phyloP scores from a whole-genome alignment of 2,797 vertebrate species.

The Margarornis squamiger region DNA sequence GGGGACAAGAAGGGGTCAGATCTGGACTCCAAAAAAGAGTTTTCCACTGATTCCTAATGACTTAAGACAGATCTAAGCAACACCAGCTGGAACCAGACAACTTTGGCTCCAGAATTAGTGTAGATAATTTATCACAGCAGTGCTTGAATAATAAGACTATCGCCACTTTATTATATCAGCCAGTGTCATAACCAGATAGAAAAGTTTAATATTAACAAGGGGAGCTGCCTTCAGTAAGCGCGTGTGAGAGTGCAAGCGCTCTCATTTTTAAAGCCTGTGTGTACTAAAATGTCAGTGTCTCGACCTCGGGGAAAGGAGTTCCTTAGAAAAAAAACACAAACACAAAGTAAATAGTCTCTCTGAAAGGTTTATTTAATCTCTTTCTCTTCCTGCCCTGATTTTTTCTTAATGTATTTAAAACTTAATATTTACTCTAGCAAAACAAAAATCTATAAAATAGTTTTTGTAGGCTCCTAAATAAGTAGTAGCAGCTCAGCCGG shows the following conservation, averaged over 20 bases:
- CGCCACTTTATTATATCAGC: constrained; percentile 61
- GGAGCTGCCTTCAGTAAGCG: constrained; percentile 50
- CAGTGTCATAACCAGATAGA: constrained; percentile 69
- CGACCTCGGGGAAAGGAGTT: constrained; percentile 45
- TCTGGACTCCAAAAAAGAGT: constrained; percentile 64
- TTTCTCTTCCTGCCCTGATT: constrained; percentile 60
- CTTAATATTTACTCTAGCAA: constrained; percentile 62
- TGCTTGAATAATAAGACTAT: constrained; percentile 72
- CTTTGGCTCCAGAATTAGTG: constrained; percentile 75
- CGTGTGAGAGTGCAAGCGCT: background rate
- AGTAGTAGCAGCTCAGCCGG: constrained; percentile 61
- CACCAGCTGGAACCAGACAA: constrained; percentile 76
- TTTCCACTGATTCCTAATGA: constrained; percentile 72
- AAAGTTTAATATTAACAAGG: constrained; percentile 76
- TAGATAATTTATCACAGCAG: constrained; percentile 76
- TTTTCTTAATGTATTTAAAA: constrained; percentile 72
- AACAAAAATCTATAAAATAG: constrained; percentile 57
- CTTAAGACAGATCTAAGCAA: constrained; percentile 77
- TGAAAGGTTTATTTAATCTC: constrained; percentile 65
- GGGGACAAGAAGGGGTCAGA: constrained; percentile 57
- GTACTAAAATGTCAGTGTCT: constrained; percentile 60
- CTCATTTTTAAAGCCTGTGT: constrained; percentile 64
- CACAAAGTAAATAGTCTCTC: constrained; percentile 57
- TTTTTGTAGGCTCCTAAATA: constrained; percentile 68
- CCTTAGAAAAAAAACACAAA: constrained; percentile 5